Evolutionary conservation across 2,113 vertebrate species (phyloP).

Genomic region (Esox niger): DNA sequence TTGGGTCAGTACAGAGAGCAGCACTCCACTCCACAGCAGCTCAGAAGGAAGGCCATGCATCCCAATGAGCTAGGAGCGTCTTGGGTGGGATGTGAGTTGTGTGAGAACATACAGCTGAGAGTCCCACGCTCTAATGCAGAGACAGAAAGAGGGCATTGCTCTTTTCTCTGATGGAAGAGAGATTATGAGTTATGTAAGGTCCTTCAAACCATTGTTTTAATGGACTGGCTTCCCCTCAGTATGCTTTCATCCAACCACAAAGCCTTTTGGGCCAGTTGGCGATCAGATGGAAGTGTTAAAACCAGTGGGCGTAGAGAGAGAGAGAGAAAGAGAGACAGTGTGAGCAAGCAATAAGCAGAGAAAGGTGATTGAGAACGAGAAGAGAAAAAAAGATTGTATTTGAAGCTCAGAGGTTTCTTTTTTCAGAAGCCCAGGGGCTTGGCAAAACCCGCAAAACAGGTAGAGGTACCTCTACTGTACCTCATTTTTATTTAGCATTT

Average conservation of each 20-base stretch:
- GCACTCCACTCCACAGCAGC: not conserved
- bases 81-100: slow-evolving; percentile 29
- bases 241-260: slow-evolving; percentile 16
- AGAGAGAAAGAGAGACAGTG: not conserved
- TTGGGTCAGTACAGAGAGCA: slow-evolving; percentile 11
- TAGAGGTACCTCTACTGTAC: not conserved
- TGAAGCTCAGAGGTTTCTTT: too few species aligned
- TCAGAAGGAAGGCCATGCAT: slow-evolving; percentile 27
- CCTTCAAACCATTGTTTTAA: slow-evolving; percentile 45
- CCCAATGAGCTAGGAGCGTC: slow-evolving; percentile 33
- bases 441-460: not conserved
- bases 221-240: slow-evolving; percentile 22
- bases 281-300: slow-evolving; percentile 9
- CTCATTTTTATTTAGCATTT: too few species aligned
- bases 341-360: too few species aligned
- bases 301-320: not conserved
- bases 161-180: slow-evolving; percentile 23
- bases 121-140: slow-evolving; percentile 28
- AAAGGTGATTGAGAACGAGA: too few species aligned
- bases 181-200: slow-evolving; percentile 49
- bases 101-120: slow-evolving; percentile 42
- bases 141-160: slow-evolving; percentile 28
- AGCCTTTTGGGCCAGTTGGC: not conserved
- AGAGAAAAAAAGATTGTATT: too few species aligned
- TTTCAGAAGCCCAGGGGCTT: too few species aligned